These are phyloP conservation scores for Eupithecia subumbrata DNA, from an alignment of 2,888 invertebrate species.

Conservation along the genomic window DNA sequence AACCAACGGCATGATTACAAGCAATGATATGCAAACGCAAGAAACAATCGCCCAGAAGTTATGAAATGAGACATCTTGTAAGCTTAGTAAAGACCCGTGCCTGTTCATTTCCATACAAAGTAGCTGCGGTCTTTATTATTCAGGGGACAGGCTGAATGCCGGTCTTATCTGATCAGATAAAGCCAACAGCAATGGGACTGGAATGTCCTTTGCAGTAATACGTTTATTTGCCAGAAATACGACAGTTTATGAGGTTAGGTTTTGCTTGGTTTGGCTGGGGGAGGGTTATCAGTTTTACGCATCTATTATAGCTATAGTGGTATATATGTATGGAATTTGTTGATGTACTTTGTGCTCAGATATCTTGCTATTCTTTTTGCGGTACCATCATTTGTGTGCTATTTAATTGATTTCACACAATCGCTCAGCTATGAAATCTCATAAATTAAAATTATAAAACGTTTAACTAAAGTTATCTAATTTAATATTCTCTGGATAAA, in stretches of 20 bases:
- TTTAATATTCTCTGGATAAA: not conserved
- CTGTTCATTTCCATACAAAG: conserved; percentile 20
- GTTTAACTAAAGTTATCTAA: not conserved
- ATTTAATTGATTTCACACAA: no score
- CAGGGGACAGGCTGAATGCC: conserved; percentile 13
- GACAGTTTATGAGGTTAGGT: conserved; percentile 14
- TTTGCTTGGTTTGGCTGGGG: not conserved
- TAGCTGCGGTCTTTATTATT: conserved; percentile 21
- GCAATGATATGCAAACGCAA: conserved; percentile 4
- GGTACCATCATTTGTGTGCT: no score
- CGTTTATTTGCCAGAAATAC: conserved; percentile 20
- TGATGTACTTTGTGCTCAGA: not conserved
- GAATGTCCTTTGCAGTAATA: conserved; percentile 18
- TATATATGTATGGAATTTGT: not conserved
- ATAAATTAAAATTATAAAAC: not conserved
- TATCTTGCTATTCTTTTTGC: no score
- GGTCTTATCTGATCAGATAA: conserved; percentile 31
- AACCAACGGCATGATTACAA: conserved; percentile 9
- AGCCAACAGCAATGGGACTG: conserved; percentile 1
- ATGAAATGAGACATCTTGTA: conserved; percentile 9
- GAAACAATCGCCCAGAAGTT: conserved; percentile 10
- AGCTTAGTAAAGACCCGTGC: not conserved
- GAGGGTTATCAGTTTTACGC: not conserved
- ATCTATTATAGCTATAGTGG: not conserved
- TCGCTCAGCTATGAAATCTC: no score